Evolutionary conservation across 1,140 invertebrate species (phyloP), one percentile per base, ranked within the genome.

Genomic region (Elysia chlorotica): DNA sequence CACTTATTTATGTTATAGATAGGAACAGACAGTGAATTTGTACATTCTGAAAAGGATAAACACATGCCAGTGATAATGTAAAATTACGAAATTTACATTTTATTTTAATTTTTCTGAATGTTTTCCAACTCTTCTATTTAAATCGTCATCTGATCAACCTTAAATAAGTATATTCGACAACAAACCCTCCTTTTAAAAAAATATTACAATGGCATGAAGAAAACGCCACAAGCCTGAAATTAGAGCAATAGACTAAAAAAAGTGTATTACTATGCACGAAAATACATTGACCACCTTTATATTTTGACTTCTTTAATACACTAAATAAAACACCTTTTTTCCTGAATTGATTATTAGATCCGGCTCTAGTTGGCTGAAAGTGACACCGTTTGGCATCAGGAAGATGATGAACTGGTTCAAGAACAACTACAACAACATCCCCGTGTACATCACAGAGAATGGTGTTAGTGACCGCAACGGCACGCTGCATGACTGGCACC

Each of bases 381-480:
- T 85, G 6, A 83, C 91, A 37, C 92, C 92, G 2, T 91, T 90
- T 88, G 92, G 92, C 5, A 90, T 94, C 72, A 88, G 92, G 30
- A 90, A 91, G 74, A 82, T 92, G 33, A 79, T 93, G 14, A 90
- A 90, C 59, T 92, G 90, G 89, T 88, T 93, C 21, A 89, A 89
- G 67, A 80, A 86, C 0, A 84, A 88, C 19, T 94, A 92, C 79
- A 83, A 89, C 74, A 91, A 92, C 83, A 89, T 91, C 0, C 77
- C 85, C 6, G 86, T 93, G 0, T 85, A 92, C 6, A 86, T 94
- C 1, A 92, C 92, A 0, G 93, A 93, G 88, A 94, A 93, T 80
- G 93, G 93, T 35, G 90, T 82, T 82, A 88, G 85, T 70, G 89
- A 88, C 84, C 63, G 65, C 2, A 81, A 82, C 62, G 88, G 86